Base-by-base conservation (phyloP, 2,888 invertebrate genomes). In the Heliconius ethilla region DNA sequence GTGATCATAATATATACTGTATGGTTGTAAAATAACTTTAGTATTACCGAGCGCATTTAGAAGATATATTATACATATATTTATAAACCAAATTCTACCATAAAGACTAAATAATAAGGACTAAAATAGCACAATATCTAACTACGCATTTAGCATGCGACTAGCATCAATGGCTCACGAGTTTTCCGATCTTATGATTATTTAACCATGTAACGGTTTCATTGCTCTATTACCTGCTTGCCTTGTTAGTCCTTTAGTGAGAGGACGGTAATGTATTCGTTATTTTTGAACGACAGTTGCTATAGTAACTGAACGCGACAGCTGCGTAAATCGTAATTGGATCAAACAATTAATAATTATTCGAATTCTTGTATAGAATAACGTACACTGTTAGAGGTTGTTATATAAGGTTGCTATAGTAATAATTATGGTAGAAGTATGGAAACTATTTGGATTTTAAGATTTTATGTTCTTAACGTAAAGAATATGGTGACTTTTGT, bases 301-400 rank as follows among this genome's bases (percentile, higher is more conserved):
- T 87, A 89, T 91, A 89, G 86, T 90, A 51, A 51, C 51, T 6
- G 51, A 91, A 90, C 87, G 74, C 82, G 85, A 86, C 90, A 90
- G 87, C 88, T 91, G 90, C 84, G 77, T 87, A 87, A 87, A 85
- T 87, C 86, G 84, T 83, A 88, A 88, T 85, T 89, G 86, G 89
- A 89, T 88, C 89, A 84, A 85, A 85, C 87, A 91, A 91, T 92
- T 92, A 92, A 92, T 91, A 88, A 87, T 88, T 82, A 89, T 90
- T 89, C 87, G 85, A 90, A 92, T 92, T 90, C 88, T 87, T 88
- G 89, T 85, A 86, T 89, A 83, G 83, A 85, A 89, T 91, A 88
- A 88, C 84, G 62, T 76, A 67, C 45, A 66, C 66, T 75, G 70
- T 40, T 65, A 55, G 55, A 70, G 75, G 65, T 77, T 73, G 67